Evolutionary conservation across 2,888 invertebrate species (phyloP).

Genomic region (Argyra leucocephala): DNA sequence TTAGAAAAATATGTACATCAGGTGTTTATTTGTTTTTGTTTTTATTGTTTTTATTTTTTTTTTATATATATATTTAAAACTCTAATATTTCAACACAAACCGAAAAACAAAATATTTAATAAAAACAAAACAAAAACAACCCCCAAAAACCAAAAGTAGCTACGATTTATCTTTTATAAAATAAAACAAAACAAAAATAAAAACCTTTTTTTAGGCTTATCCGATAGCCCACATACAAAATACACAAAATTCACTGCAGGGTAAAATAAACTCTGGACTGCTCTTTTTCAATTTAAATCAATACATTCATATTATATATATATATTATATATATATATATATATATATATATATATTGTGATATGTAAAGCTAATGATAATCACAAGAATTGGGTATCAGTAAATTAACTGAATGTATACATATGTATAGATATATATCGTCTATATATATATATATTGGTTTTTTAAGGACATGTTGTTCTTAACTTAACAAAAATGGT

Average conservation of each 20-base stretch:
- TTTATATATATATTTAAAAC: too few relatives aligned
- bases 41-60: not conserved
- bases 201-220: not conserved
- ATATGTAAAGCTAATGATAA: too few relatives aligned
- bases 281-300: not conserved
- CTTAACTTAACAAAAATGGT: too few relatives aligned
- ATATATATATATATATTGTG: too few relatives aligned
- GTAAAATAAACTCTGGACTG: not conserved
- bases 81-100: not conserved
- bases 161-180: not conserved
- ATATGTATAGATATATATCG: too few relatives aligned
- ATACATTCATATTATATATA: too few relatives aligned
- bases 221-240: not conserved
- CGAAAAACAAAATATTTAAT: not conserved
- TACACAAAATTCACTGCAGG: not conserved
- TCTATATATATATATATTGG: too few relatives aligned
- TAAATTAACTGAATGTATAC: too few relatives aligned
- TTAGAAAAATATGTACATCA: not conserved
- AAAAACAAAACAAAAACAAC: not conserved
- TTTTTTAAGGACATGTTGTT: too few relatives aligned
- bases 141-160: not conserved
- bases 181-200: not conserved
- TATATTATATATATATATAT: too few relatives aligned
- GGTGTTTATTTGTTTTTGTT: not conserved
- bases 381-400: too few relatives aligned